These are phyloP conservation scores for Hydraecia micacea DNA, from an alignment of 2,888 invertebrate species.

Conservation along the genomic window DNA sequence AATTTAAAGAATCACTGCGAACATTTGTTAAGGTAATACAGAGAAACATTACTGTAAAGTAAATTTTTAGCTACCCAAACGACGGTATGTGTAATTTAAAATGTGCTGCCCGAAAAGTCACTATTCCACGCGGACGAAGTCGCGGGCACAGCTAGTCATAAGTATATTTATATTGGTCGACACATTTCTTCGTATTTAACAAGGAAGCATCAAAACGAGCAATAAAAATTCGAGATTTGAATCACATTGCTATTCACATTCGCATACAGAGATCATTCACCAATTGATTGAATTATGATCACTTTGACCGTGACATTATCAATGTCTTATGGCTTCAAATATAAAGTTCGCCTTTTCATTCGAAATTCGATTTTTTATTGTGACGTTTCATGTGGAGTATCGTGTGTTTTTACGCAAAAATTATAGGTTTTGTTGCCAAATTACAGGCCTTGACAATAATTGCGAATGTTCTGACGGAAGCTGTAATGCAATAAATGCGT, in stretches of 20 bases:
- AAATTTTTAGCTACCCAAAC: too few relatives aligned
- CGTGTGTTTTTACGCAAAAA: constrained; percentile 1
- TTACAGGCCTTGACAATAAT: constrained; percentile 32
- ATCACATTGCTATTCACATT: constrained; percentile 24
- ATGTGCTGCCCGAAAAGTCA: too few relatives aligned
- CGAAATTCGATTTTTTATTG: constrained; percentile 20
- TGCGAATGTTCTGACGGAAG: constrained; percentile 16
- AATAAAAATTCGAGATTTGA: constrained; percentile 22
- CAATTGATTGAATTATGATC: constrained; percentile 52
- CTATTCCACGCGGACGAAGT: too few relatives aligned
- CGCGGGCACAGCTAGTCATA: too few relatives aligned
- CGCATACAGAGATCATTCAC: constrained; percentile 34
- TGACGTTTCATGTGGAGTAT: background rate
- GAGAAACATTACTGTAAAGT: too few relatives aligned
- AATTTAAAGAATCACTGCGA: too few relatives aligned
- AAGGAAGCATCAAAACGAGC: constrained; percentile 8
- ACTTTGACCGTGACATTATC: constrained; percentile 67
- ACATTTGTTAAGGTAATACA: too few relatives aligned
- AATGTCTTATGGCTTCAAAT: constrained; percentile 38
- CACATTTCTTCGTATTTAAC: constrained; percentile 1
- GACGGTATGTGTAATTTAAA: too few relatives aligned
- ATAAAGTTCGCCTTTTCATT: background rate
- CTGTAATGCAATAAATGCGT: constrained; percentile 3
- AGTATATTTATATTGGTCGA: background rate
- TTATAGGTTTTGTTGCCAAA: constrained; percentile 33